phyloP scores from a whole-genome alignment of 2,113 vertebrate genomes.

The Neotragus moschatus region DNA sequence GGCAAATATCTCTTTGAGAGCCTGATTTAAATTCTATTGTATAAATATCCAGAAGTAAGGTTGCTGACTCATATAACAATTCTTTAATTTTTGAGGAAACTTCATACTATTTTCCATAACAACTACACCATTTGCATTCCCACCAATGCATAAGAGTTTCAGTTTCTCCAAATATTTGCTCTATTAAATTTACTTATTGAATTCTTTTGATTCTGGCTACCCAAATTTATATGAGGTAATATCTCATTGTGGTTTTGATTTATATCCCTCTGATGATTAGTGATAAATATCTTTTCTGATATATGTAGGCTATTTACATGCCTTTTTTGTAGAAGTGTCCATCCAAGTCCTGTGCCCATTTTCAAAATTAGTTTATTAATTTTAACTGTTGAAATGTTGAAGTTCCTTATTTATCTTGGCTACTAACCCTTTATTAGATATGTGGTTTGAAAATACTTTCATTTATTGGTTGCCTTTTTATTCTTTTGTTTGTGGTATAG shows the following conservation, averaged over 20 bases:
- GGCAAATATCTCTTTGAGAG: neutral
- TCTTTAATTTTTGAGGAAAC: neutral
- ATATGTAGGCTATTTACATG: neutral
- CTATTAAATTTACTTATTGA: neutral
- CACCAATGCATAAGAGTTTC: neutral
- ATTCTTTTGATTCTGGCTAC: neutral
- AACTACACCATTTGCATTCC: neutral
- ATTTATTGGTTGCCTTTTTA: neutral
- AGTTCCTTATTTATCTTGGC: neutral
- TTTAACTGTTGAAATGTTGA: neutral
- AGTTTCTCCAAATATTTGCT: neutral
- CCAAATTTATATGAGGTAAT: neutral
- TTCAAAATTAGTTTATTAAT: neutral
- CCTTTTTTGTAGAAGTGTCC: neutral
- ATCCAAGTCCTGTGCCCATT: neutral
- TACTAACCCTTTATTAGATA: neutral
- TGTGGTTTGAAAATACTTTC: neutral
- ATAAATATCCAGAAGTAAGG: neutral
- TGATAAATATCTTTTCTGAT: neutral
- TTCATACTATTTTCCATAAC: neutral
- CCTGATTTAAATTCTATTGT: neutral
- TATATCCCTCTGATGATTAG: neutral
- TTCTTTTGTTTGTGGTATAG: neutral
- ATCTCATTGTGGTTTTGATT: neutral
- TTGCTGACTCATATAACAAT: neutral